Evolutionary conservation across 1,140 invertebrate genomes (phyloP).

Genomic region (Oryctes rhinoceros): DNA sequence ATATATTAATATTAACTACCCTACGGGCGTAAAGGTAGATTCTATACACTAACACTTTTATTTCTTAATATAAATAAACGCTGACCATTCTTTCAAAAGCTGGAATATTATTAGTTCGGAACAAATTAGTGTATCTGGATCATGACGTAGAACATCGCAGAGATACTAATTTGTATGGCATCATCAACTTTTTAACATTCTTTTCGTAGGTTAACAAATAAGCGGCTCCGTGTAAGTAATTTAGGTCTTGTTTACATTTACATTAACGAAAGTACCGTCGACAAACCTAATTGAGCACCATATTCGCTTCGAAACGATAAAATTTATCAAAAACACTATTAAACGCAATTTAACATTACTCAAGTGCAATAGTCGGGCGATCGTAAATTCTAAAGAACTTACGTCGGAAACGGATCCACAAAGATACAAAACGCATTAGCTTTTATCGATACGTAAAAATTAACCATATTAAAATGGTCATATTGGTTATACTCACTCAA

Average conservation of each 20-base stretch:
- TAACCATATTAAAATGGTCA: neutral
- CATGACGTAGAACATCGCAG: too few species aligned
- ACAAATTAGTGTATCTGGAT: too few species aligned
- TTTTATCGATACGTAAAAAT: neutral
- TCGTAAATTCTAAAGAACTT: neutral
- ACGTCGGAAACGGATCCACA: neutral
- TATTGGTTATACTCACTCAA: too few species aligned
- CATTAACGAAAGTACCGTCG: neutral
- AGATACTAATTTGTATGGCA: too few species aligned
- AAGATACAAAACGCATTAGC: neutral
- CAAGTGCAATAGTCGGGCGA: neutral
- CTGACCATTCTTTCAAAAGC: too few species aligned
- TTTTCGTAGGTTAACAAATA: neutral
- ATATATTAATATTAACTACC: too few species aligned
- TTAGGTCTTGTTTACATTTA: constrained; percentile 3
- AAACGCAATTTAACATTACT: neutral
- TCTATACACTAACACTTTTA: too few species aligned
- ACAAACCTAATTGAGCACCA: neutral
- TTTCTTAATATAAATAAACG: too few species aligned
- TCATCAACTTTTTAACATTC: too few species aligned
- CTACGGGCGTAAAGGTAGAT: too few species aligned
- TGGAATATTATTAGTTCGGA: too few species aligned
- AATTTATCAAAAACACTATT: neutral
- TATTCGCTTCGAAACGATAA: constrained; percentile 1
- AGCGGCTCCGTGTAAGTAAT: neutral